Conservation (phyloP, 1,140 invertebrate genomes). For the Pemphigus obesinymphae region DNA sequence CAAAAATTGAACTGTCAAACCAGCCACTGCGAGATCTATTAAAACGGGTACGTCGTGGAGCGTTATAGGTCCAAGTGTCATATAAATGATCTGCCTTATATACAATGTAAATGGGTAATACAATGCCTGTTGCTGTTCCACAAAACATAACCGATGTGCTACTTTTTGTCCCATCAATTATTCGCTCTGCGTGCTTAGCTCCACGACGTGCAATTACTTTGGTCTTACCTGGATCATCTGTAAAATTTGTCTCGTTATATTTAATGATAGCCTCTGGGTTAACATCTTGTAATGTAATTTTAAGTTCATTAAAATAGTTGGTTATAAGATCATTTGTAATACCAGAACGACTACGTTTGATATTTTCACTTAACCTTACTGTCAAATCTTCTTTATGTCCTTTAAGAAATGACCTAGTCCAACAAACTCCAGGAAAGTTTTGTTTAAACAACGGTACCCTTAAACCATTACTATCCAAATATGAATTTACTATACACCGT, state of each 20-base stretch:
- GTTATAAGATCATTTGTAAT: slow-evolving; percentile 44
- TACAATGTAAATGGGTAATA: slow-evolving; percentile 49
- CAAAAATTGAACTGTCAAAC: no score
- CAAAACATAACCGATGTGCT: slow-evolving; percentile 42
- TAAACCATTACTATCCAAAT: no score
- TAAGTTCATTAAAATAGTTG: slow-evolving; percentile 48
- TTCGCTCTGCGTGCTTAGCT: slow-evolving; percentile 37
- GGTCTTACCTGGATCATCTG: slow-evolving; percentile 32
- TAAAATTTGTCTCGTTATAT: slow-evolving; percentile 52
- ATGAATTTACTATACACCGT: no score
- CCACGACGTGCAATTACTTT: slow-evolving; percentile 36
- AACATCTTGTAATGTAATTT: slow-evolving; percentile 47
- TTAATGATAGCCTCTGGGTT: slow-evolving; percentile 50
- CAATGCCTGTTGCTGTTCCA: slow-evolving; percentile 25
- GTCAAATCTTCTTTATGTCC: background rate
- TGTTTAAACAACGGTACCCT: no score
- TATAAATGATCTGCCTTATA: slow-evolving; percentile 50
- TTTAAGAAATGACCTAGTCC: no score
- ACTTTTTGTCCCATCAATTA: slow-evolving; percentile 35
- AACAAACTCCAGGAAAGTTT: no score
- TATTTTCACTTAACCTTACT: slow-evolving; percentile 35
- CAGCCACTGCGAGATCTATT: no score
- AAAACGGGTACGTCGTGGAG: slow-evolving; percentile 41
- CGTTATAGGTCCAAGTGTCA: slow-evolving; percentile 48
- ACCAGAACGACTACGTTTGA: slow-evolving; percentile 36